Evolutionary conservation across 37 sponge, comb jelly and placozoan genomes (phyloP), one percentile per base, ranked within the genome.

Genomic region (Diacarnus erythraeanus): DNA sequence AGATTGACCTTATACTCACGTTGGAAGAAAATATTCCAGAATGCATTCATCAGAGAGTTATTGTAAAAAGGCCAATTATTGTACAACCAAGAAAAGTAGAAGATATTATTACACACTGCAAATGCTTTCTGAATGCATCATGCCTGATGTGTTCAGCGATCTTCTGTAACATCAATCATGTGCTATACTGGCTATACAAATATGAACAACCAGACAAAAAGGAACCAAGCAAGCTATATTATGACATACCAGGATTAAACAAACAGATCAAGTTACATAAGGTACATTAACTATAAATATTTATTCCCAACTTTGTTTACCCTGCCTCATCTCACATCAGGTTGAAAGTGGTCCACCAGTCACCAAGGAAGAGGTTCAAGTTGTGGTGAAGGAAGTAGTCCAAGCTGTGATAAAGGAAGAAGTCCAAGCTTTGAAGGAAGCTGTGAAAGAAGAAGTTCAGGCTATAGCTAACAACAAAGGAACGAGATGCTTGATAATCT

Each of bases 1-100:
- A 59, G 60, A 59, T 59, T 59, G 60, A 59, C 60, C 60, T 59
- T n/a, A 27, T 59, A 3, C 60, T 59, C 60, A 59, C 60, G 3
- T 27, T 59, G 18, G 60, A 59, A 10, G 60, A 59, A 10, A n/a
- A 59, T 27, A 4, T 59, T n/a, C 60, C 60, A 59, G 60, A 59
- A 27, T 59, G 15, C 60, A 59, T 59, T 27, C 60, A 59, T 27
- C 23, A 59, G 18, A n/a, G 26, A 3, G 60, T 59, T 27, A 59
- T 59, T 27, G 27, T 27, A 27, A 59, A 59, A 27, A 27, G 26
- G 4, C 60, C 60, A n/a, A 59, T 59, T 27, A 59, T 27, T 59
- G 60, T 59, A 27, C 60, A 10, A 4, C 60, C 60, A n/a, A 59
- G 26, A 4, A 59, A n/a, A 3, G 26, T 59, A n/a, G 3, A n/a